phyloP scores from a whole-genome alignment of 53 echinoderm and acorn worm species.

The Crossaster papposus region DNA sequence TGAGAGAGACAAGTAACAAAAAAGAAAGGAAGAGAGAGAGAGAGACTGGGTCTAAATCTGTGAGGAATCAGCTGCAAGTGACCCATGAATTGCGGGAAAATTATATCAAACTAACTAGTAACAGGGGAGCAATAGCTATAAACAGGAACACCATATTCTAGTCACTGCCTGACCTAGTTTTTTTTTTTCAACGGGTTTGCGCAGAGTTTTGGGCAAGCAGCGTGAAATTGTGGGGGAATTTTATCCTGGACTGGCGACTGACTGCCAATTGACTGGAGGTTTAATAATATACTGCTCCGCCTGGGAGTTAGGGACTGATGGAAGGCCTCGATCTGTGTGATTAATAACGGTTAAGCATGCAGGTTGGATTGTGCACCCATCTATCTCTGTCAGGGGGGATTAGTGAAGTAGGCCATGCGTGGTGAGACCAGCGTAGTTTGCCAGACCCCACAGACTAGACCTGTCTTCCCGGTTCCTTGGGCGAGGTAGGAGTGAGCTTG shows the following conservation, averaged over 20 bases:
- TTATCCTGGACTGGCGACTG: not conserved
- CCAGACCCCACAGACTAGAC: not conserved
- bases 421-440: not conserved
- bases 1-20: not conserved
- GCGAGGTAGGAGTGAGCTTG: not conserved
- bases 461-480: not conserved
- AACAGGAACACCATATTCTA: not conserved
- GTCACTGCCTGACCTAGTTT: conserved; percentile 35
- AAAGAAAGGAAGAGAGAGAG: not conserved
- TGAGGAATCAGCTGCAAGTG: conserved; percentile 52
- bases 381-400: conserved; percentile 59
- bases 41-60: conserved; percentile 7
- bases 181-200: not conserved
- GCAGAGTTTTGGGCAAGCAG: not conserved
- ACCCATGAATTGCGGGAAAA: conserved; percentile 43
- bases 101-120: conserved; percentile 46
- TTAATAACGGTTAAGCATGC: conserved; percentile 48
- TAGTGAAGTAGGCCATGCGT: conserved; percentile 61
- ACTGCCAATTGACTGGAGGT: not conserved
- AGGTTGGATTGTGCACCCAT: conserved; percentile 45
- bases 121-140: conserved; percentile 36
- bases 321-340: conserved; percentile 13
- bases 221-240: conserved; percentile 2
- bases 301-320: conserved; percentile 30
- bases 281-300: not conserved